Evolutionary conservation across 2,888 invertebrate species (phyloP), one percentile per base, ranked within the genome.

Genomic region (Pinctada fucata): DNA sequence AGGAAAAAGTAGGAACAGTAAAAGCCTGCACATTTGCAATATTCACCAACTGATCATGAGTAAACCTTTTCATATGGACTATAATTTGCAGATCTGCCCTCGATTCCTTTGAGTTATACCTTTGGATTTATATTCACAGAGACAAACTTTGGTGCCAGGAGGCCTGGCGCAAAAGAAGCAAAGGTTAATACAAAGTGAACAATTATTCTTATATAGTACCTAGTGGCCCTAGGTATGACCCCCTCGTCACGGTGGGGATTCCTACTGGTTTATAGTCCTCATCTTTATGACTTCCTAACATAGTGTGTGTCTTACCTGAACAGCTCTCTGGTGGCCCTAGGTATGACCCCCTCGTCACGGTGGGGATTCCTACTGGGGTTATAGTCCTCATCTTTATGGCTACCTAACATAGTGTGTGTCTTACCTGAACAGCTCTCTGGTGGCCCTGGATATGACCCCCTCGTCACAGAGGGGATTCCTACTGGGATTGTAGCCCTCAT

Each of bases 251-350:
- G 87, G 68, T 90, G 89, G n/a, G 88, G 85, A 6, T 89, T 89
- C 51, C 83, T 81, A 65, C 86, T 83, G 86, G 86, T 76, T 88
- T 86, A 75, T 90, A 89, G 68, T 89, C 88, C 47, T 90, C 90
- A 78, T 90, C 88, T 71, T 86, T 87, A 74, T 90, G 90, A 74
- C 88, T 88, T 5, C 90, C 90, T 72, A 90, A 80, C 90, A 90
- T 90, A 3, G 90, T 90, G 79, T 90, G 90, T 10, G 90, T 90
- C 78, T 90, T 90, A 16, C 90, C 90, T 88, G 81, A 91, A 90
- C 2, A 91, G 82, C 78, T 91, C 90, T 71, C 89, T 83, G 2
- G 88, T 87, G 16, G 91, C 90, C 65, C 91, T 75, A 1, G 91
- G 91, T 74, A 90, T 88, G 70, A 91, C 88, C 0, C 91, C 91